phyloP scores from a whole-genome alignment of 2,113 vertebrate species.

The Corythornis madagascariensis region DNA sequence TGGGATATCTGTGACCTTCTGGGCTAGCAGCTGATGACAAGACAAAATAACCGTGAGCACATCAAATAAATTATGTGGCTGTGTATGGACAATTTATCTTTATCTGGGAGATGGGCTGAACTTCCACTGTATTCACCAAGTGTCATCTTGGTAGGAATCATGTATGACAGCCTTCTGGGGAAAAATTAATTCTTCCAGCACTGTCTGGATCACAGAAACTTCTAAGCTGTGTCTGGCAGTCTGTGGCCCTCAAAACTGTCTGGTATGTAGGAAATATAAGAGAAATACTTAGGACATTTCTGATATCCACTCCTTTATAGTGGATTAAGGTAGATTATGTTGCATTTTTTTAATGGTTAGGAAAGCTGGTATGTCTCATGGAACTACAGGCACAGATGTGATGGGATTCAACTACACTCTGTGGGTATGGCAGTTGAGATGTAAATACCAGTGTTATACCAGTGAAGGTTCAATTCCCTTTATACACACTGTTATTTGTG shows the following conservation, averaged over 20 bases:
- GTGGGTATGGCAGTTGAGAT: background rate
- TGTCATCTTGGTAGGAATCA: background rate
- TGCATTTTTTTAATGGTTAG: background rate
- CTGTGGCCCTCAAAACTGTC: background rate
- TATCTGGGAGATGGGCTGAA: background rate
- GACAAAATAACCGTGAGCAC: background rate
- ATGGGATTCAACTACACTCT: background rate
- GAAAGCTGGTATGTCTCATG: background rate
- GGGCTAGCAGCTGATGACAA: background rate
- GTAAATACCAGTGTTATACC: background rate
- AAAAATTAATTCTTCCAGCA: background rate
- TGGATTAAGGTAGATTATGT: background rate
- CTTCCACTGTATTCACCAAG: background rate
- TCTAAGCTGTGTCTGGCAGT: background rate
- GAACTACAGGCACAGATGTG: background rate
- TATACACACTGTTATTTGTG: background rate
- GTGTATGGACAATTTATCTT: background rate
- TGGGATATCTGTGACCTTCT: background rate
- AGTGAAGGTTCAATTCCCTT: background rate
- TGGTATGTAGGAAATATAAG: background rate
- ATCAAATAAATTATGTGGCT: background rate
- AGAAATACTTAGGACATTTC: background rate
- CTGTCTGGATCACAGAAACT: background rate
- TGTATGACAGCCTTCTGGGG: background rate
- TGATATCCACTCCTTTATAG: background rate